phyloP scores from a whole-genome alignment of 1,140 invertebrate species.

The Helicorthomorpha holstii region DNA sequence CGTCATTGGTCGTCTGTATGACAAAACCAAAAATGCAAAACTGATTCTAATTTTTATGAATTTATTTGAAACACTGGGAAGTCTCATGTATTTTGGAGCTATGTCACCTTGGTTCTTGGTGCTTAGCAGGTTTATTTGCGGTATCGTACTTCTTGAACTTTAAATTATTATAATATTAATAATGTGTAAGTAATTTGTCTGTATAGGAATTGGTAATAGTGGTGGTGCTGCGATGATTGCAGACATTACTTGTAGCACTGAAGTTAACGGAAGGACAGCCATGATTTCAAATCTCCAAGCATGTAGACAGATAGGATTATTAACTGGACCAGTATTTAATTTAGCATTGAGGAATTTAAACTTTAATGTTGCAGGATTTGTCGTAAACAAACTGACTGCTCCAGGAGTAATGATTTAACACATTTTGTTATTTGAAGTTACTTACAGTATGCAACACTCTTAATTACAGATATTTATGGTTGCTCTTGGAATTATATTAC shows the following conservation, averaged over 20 bases:
- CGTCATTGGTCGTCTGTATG: constrained; percentile 13
- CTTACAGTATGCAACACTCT: not conserved
- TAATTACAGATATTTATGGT: constrained; percentile 10
- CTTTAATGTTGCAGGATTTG: constrained; percentile 21
- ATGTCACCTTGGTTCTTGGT: constrained; percentile 21
- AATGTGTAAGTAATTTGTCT: not conserved
- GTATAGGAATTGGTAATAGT: constrained; percentile 21
- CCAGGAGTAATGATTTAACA: constrained; percentile 20
- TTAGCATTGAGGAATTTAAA: constrained; percentile 20
- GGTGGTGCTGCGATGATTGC: constrained; percentile 16
- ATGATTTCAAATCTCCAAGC: constrained; percentile 21
- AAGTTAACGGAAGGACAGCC: constrained; percentile 20
- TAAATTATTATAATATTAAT: not conserved
- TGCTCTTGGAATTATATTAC: constrained; percentile 4
- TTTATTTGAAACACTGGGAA: constrained; percentile 21
- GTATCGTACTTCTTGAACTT: constrained; percentile 11
- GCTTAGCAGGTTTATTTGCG: constrained; percentile 21
- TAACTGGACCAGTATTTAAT: constrained; percentile 23
- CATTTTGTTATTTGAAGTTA: not conserved
- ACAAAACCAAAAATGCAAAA: constrained; percentile 16
- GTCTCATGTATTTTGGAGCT: constrained; percentile 24
- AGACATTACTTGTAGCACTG: constrained; percentile 21
- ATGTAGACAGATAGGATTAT: constrained; percentile 20
- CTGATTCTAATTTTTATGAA: constrained; percentile 18
- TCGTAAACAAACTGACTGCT: constrained; percentile 20